A percentile compares a stretch with the other conserved stretches of the same genome.
phyloP scores from a whole-genome alignment of 2,888 invertebrate species.

The Margaritifera margaritifera region DNA sequence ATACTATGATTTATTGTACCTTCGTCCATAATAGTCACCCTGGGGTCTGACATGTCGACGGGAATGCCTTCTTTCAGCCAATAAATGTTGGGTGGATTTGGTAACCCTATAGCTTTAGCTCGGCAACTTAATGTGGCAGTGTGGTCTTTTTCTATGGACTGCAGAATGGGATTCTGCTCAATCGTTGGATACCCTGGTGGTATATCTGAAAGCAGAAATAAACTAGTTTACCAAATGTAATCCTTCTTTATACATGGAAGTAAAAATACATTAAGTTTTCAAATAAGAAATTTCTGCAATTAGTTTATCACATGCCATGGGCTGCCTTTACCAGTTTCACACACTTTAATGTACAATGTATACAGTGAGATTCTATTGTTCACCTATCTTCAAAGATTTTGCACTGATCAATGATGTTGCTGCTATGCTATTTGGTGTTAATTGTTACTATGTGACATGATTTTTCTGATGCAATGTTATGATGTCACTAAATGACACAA shows the following conservation, averaged over 20 bases:
- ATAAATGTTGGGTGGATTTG: conserved; percentile 81
- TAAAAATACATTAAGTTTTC: background rate
- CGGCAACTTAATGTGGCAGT: conserved; percentile 91
- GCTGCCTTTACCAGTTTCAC: no score
- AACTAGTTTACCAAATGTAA: background rate
- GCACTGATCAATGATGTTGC: no score
- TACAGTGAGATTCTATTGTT: no score
- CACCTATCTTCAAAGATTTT: no score
- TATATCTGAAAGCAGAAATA: conserved; percentile 77
- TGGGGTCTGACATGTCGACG: conserved; percentile 81
- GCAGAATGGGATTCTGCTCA: conserved; percentile 88
- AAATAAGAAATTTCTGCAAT: no score
- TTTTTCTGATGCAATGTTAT: no score
- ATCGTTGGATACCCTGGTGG: conserved; percentile 94
- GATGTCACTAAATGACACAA: no score
- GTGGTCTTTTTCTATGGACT: conserved; percentile 96
- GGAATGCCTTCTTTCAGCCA: conserved; percentile 91
- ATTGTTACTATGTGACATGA: no score
- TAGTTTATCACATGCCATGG: no score
- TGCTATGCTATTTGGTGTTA: no score
- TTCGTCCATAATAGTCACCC: conserved; percentile 56
- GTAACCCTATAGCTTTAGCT: conserved; percentile 79
- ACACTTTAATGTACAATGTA: no score
- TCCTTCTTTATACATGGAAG: background rate
- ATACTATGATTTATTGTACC: conserved; percentile 36